Evolutionary conservation across 1,140 invertebrate species (phyloP).

Genomic region (Sarcophaga peregrina): DNA sequence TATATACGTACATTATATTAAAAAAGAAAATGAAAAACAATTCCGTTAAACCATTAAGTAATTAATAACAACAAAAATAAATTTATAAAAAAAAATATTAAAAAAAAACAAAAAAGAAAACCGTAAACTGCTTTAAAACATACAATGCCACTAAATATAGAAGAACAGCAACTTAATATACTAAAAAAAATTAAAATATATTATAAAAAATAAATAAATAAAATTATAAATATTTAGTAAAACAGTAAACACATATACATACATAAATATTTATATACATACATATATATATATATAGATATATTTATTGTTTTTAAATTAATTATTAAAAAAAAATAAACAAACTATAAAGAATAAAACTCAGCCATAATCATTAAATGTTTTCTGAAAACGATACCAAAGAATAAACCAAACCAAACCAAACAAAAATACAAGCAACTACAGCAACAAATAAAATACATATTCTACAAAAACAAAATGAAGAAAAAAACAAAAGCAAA

Average conservation of each 20-base stretch:
- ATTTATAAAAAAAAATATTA: conserved; percentile 7
- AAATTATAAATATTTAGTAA: background rate
- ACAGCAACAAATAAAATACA: conserved; percentile 7
- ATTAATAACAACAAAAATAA: conserved; percentile 3
- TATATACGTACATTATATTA: conserved; percentile 32
- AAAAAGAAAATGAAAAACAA: background rate
- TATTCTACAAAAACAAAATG: background rate
- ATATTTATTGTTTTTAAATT: conserved; percentile 11
- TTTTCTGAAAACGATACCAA: conserved; percentile 24
- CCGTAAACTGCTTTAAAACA: conserved; percentile 32
- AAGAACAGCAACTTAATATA: conserved; percentile 15
- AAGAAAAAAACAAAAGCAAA: background rate
- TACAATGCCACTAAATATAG: conserved; percentile 38
- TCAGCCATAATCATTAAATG: background rate
- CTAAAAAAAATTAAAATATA: conserved; percentile 11
- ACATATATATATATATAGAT: background rate
- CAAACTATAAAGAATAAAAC: background rate
- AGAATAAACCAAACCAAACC: background rate
- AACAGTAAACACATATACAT: background rate
- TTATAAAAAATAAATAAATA: background rate
- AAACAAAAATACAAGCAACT: background rate
- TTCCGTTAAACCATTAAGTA: conserved; percentile 27
- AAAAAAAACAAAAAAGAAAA: background rate
- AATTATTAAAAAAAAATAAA: conserved; percentile 19
- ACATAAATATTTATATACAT: background rate